Base-by-base conservation (phyloP, 2,113 vertebrate genomes). In the Dicrurus megarhynchus region DNA sequence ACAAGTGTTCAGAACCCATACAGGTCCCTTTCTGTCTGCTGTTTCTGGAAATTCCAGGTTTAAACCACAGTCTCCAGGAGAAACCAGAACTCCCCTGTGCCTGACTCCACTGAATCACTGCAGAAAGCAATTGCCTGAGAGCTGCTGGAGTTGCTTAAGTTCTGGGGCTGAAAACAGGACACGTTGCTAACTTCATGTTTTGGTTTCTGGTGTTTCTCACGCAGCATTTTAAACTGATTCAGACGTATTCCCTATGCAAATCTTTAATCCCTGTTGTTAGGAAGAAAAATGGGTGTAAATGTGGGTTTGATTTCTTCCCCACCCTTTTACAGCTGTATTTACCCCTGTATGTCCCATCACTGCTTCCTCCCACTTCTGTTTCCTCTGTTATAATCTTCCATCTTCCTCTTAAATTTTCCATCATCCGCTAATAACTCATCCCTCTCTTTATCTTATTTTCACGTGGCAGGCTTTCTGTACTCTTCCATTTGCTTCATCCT, bases 281-380 rank as follows among this genome's bases (percentile, higher is more conserved):
- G 35, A 87, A 87, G 87, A 94, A 89, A 86, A 94, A 95, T 53
- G 42, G 55, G 56, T 74, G 84, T 86, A 95, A 91, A 92, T 89
- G 32, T 92, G 86, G 56, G 87, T 95, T 92, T 87, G 30, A 91
- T 95, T 93, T 91, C 65, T 82, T 11, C 89, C 55, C 83, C 92
- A 90, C 95, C 95, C 95, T 94, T 91, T 93, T 78, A 86, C 93
- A 96, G 93, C 88, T 96, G 96, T 90, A 81, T 89, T 96, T 94
- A 65, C 26, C 88, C 82, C 71, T 93, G 22, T 81, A 75, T 7
- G 2, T 94, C 84, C 44, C 70, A 49, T 13, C 11, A 56, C 65
- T 0, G 33, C 47, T 90, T 93, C 89, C 89, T 96, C 97, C 92
- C 92, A 87, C 90, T 93, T 87, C 60, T 87, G 23, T 92, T 83